Percentiles rank a stretch among this genome's conserved stretches.
Conservation (phyloP, 2,113 vertebrate genomes). For the Pagrus major region DNA sequence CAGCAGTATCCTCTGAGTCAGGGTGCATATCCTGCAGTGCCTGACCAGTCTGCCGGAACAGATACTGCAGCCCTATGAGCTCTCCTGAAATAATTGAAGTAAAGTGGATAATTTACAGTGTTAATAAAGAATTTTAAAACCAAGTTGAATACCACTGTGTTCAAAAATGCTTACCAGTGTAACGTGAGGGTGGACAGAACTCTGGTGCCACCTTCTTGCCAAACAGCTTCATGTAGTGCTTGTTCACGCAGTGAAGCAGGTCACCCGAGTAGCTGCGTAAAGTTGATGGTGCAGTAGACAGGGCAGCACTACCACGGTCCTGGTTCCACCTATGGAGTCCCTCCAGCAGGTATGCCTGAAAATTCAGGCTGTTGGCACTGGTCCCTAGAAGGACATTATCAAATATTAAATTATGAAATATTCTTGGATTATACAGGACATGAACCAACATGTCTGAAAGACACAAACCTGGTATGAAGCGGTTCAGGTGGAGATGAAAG, state of each 20-base stretch:
- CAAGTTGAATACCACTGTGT: background rate
- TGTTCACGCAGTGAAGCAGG: no score
- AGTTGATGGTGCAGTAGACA: no score
- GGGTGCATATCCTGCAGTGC: no score
- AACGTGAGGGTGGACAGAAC: background rate
- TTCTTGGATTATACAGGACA: background rate
- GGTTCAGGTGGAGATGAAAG: background rate
- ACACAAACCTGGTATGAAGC: slow-evolving; percentile 26
- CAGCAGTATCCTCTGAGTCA: no score
- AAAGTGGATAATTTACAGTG: background rate
- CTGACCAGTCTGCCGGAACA: no score
- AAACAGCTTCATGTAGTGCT: no score
- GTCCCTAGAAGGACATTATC: background rate
- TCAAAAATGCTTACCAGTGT: background rate
- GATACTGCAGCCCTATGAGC: no score
- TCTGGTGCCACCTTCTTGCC: background rate
- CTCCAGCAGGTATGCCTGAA: background rate
- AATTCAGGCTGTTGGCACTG: background rate
- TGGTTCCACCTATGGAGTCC: slow-evolving; percentile 1
- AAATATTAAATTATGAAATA: background rate
- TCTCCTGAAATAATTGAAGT: background rate
- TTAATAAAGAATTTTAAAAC: background rate
- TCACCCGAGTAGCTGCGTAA: no score
- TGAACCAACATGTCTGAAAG: background rate
- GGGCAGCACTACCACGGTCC: no score